phyloP scores from a whole-genome alignment of 2,797 vertebrate species.

The Cheirogaleus major region DNA sequence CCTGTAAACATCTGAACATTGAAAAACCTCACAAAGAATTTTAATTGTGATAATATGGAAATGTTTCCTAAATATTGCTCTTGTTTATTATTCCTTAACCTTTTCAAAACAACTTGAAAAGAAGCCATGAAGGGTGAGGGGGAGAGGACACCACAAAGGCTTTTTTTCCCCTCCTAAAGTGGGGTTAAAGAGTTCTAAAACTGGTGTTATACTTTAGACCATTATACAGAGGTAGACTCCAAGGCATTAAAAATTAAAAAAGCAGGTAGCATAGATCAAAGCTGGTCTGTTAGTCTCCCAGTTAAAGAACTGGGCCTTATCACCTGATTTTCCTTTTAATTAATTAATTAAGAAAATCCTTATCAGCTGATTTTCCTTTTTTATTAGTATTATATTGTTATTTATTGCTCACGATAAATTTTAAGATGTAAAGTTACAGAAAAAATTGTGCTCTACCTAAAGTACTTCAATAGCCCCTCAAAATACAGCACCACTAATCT shows the following conservation, averaged over 20 bases:
- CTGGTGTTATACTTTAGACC: background rate
- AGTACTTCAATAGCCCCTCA: background rate
- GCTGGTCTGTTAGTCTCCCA: background rate
- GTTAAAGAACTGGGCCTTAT: background rate
- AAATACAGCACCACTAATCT: background rate
- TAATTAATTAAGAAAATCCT: no score
- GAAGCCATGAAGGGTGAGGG: background rate
- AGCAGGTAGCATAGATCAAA: background rate
- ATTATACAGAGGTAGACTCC: background rate
- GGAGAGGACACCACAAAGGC: background rate
- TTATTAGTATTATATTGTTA: background rate
- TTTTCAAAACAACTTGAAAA: background rate
- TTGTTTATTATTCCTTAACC: background rate
- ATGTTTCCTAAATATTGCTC: background rate
- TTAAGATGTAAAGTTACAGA: background rate
- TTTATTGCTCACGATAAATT: background rate
- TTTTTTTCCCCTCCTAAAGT: background rate
- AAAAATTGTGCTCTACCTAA: background rate
- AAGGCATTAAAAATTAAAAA: background rate
- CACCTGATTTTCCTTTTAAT: no score
- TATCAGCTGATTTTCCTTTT: background rate
- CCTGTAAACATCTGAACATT: background rate
- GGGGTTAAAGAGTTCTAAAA: background rate
- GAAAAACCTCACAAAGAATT: constrained; percentile 3
- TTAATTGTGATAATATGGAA: background rate